These are phyloP conservation scores for Syngnathus rostellatus DNA, from an alignment of 2,797 vertebrate genomes.

Conservation along the genomic window DNA sequence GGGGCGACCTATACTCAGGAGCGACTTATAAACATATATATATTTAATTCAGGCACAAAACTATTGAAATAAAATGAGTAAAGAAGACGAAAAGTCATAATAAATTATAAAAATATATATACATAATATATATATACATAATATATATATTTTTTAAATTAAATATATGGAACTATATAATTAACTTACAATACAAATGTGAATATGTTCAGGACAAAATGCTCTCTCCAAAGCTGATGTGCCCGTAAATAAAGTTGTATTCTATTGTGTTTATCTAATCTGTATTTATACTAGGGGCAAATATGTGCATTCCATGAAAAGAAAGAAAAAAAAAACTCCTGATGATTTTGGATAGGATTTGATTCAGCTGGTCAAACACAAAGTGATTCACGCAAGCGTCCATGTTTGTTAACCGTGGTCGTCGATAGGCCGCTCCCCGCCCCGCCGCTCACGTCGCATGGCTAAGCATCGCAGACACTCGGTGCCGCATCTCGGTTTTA, in stretches of 20 bases:
- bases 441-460: not conserved
- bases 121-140: not conserved
- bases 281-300: not conserved
- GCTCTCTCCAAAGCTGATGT: not conserved
- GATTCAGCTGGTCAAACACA: constrained; percentile 2
- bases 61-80: too few relatives aligned
- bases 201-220: not conserved
- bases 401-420: not conserved
- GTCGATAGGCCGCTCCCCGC: not conserved
- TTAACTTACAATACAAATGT: too few relatives aligned
- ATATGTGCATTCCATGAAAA: not conserved
- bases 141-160: not conserved
- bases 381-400: not conserved
- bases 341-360: not conserved
- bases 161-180: not conserved
- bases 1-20: too few relatives aligned
- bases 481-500: not conserved
- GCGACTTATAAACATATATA: too few relatives aligned
- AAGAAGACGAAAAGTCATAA: not conserved
- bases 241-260: too few relatives aligned
- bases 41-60: too few relatives aligned
- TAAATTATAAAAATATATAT: not conserved
- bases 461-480: not conserved
- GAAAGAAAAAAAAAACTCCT: not conserved
- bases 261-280: not conserved